Evolutionary conservation across 2,113 vertebrate species (phyloP), one percentile per base, ranked within the genome.

Genomic region (Gobiocypris rarus): DNA sequence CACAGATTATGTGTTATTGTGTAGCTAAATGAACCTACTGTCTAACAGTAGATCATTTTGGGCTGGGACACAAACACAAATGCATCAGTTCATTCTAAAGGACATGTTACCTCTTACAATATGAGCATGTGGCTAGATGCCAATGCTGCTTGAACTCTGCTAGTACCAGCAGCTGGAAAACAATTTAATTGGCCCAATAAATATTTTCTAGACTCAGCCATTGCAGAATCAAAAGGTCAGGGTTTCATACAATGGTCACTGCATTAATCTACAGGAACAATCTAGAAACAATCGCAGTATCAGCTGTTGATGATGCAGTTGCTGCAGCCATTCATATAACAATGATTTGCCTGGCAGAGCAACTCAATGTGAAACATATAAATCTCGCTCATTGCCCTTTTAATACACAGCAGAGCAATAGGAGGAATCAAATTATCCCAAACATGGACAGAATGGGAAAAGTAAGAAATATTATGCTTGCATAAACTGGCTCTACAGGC

Each of bases 261-360:
- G 48, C 71, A 87, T 88, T 78, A 87, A 90, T 83, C 82, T n/a
- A 26, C 48, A 76, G 71, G 63, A 70, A 70, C 63, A 54, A 76
- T 88, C 86, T 88, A 87, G 59, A 89, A 89, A 90, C 87, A 87
- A 86, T 82, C 67, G 81, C 87, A 87, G 85, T 87, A 91, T 91
- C 86, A 88, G 87, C 86, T 87, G 74, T 88, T 88, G 83, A 85
- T 77, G 70, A 88, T 90, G 70, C 86, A 88, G 86, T 87, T 87
- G 87, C 82, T 86, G 89, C 84, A 84, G 75, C 83, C 22, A 88
- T 91, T 90, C 85, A 87, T 87, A 92, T 87, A 78, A 89, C 84
- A 90, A 89, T 87, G 88, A 87, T 85, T 86, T 58, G 56, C 61
- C 82, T 86, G 82, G 85, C 83, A 89, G 56, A 65, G 86, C 58